These are phyloP conservation scores for Poeciliopsis retropinna DNA, from an alignment of 2,113 vertebrate species.

Conservation along the genomic window DNA sequence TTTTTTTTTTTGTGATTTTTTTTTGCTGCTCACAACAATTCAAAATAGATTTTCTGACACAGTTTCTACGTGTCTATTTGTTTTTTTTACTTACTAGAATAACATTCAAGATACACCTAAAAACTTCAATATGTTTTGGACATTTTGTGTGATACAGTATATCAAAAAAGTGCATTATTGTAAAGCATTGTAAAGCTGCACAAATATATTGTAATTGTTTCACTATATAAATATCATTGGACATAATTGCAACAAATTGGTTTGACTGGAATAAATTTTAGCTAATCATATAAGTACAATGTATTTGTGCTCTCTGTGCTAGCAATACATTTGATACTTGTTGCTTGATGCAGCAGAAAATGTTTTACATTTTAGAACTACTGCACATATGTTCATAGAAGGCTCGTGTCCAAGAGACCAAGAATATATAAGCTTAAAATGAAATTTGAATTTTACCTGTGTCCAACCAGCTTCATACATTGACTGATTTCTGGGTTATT, in stretches of 20 bases:
- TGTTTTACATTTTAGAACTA: too few species aligned
- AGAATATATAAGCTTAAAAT: neutral
- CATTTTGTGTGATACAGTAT: neutral
- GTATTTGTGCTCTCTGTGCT: neutral
- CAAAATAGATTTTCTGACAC: neutral
- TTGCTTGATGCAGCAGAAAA: too few species aligned
- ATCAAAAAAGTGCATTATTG: too few species aligned
- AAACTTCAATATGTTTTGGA: neutral
- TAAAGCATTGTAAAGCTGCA: too few species aligned
- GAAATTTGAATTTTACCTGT: neutral
- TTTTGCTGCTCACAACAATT: neutral
- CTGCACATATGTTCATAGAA: neutral
- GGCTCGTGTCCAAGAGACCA: neutral
- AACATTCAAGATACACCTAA: conserved; percentile 50
- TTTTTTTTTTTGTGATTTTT: too few species aligned
- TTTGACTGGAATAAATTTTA: neutral
- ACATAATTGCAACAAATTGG: neutral
- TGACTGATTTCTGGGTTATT: neutral
- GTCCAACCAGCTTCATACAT: neutral
- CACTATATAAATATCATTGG: too few species aligned
- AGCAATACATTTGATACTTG: neutral
- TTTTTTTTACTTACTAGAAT: conserved; percentile 11
- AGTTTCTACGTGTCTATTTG: neutral
- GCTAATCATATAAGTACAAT: neutral
- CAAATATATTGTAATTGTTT: too few species aligned